phyloP scores from a whole-genome alignment of 2,888 invertebrate genomes.

The Drosophila kuntzei region DNA sequence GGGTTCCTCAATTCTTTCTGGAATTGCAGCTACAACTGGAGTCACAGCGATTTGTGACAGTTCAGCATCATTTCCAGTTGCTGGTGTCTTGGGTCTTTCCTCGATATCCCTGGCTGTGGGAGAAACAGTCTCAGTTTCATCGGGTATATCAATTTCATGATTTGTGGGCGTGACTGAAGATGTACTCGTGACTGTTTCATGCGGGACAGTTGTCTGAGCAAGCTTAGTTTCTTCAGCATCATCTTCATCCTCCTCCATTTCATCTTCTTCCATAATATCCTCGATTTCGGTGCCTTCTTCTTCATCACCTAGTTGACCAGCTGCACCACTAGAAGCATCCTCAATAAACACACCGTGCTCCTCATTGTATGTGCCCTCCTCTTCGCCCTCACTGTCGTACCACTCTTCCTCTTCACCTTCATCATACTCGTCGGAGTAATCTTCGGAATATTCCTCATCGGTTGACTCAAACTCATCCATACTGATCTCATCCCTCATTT shows the following conservation, averaged over 20 bases:
- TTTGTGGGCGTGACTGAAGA: slow-evolving; percentile 61
- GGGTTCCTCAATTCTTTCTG: not conserved
- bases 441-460: slow-evolving; percentile 86
- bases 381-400: slow-evolving; percentile 76
- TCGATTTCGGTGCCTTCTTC: slow-evolving; percentile 71
- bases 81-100: not conserved
- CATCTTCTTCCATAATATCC: slow-evolving; percentile 59
- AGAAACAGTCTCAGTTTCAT: slow-evolving; percentile 48
- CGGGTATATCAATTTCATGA: slow-evolving; percentile 35
- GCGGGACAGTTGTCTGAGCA: slow-evolving; percentile 11
- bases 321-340: slow-evolving; percentile 70
- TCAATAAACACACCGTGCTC: slow-evolving; percentile 80
- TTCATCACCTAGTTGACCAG: slow-evolving; percentile 56
- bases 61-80: not conserved
- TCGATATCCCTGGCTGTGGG: slow-evolving; percentile 43
- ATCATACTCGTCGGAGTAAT: slow-evolving; percentile 86
- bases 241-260: slow-evolving; percentile 36
- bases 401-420: slow-evolving; percentile 81
- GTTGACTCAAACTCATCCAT: slow-evolving; percentile 86
- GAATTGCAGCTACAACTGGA: not conserved
- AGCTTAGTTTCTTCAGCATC: slow-evolving; percentile 1
- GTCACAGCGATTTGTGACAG: not conserved
- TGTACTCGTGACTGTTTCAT: slow-evolving; percentile 54
- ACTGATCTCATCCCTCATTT: slow-evolving; percentile 89
- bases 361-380: slow-evolving; percentile 78